These are phyloP conservation scores for Ictalurus punctatus DNA, from an alignment of 2,113 vertebrate genomes.

Conservation along the genomic window DNA sequence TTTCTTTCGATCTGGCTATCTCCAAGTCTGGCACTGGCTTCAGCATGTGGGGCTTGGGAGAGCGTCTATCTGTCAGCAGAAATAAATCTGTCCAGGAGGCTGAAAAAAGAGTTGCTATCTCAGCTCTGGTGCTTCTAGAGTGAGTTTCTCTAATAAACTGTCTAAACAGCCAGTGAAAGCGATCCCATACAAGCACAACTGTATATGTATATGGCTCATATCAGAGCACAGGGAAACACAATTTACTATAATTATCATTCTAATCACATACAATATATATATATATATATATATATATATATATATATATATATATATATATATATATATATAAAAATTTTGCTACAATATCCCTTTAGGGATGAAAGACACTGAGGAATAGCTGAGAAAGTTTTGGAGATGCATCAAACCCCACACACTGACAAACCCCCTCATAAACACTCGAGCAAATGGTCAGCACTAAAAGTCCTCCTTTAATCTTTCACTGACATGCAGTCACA, in stretches of 20 bases:
- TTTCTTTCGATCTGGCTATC: slow-evolving; percentile 42
- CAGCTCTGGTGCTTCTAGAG: slow-evolving; percentile 30
- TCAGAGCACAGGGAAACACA: background rate
- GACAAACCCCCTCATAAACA: slow-evolving; percentile 10
- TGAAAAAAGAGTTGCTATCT: slow-evolving; percentile 65
- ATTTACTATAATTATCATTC: background rate
- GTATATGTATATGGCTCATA: background rate
- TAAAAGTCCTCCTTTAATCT: slow-evolving; percentile 30
- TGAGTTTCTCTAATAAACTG: background rate
- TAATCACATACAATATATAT: background rate
- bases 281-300: too few species aligned
- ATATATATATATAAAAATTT: too few species aligned
- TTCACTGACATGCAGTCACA: slow-evolving; percentile 41
- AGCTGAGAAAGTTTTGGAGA: slow-evolving; percentile 39
- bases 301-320: too few species aligned
- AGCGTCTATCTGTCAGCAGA: slow-evolving; percentile 46
- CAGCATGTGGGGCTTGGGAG: slow-evolving; percentile 7
- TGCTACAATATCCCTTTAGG: background rate
- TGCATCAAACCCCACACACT: slow-evolving; percentile 13
- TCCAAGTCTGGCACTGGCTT: slow-evolving; percentile 27
- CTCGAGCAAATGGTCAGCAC: slow-evolving; percentile 31
- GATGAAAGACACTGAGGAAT: background rate
- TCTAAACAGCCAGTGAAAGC: background rate
- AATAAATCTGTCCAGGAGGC: slow-evolving; percentile 65
- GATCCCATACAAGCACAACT: background rate